phyloP scores from a whole-genome alignment of 2,888 invertebrate genomes.

The Sarcophaga carnaria region DNA sequence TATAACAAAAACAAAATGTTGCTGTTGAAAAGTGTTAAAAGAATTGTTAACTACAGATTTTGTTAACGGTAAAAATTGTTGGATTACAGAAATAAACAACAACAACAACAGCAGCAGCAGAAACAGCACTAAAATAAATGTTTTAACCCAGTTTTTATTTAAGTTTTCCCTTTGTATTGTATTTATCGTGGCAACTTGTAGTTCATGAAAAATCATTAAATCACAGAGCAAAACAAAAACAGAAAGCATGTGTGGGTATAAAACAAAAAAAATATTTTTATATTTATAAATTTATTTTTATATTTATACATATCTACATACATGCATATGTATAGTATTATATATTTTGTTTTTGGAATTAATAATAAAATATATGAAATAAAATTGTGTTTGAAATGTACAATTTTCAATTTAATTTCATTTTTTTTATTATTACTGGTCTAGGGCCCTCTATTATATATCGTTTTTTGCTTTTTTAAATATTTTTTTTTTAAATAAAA shows the following conservation, averaged over 20 bases:
- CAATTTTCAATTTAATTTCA: constrained; percentile 9
- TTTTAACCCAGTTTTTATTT: constrained; percentile 55
- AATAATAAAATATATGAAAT: too few species aligned
- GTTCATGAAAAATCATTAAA: background rate
- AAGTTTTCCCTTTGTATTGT: background rate
- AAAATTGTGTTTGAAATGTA: background rate
- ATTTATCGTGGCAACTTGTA: background rate
- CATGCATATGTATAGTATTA: background rate
- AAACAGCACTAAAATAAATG: background rate
- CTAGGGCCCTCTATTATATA: too few species aligned
- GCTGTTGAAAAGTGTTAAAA: constrained; percentile 59
- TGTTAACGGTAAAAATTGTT: constrained; percentile 55
- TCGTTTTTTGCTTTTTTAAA: too few species aligned
- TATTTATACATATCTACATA: background rate
- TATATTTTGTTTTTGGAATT: background rate
- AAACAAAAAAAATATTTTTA: too few species aligned
- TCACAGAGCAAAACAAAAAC: background rate
- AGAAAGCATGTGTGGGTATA: background rate
- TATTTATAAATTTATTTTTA: too few species aligned
- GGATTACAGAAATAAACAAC: constrained; percentile 16
- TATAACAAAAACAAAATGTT: constrained; percentile 20
- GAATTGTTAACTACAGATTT: constrained; percentile 59
- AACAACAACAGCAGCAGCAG: background rate
- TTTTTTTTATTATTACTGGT: background rate
- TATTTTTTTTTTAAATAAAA: constrained; percentile 3